phyloP scores from a whole-genome alignment of 2,888 invertebrate species.

The Cepaea hortensis region DNA sequence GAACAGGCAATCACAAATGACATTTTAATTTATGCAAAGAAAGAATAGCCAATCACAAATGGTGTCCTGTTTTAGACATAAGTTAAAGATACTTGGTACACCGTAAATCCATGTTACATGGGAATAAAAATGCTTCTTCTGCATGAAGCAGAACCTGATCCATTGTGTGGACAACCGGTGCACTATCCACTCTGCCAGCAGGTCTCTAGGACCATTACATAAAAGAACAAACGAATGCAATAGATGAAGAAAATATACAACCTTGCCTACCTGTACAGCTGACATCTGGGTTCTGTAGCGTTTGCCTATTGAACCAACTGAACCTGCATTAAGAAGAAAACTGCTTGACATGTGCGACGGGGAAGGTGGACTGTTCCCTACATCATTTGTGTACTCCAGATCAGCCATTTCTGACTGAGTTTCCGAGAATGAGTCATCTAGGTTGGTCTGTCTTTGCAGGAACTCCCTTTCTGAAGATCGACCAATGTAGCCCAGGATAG shows the following conservation, averaged over 20 bases:
- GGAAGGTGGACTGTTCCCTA: slow-evolving; percentile 82
- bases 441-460: slow-evolving; percentile 46
- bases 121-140: too few relatives aligned
- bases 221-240: background rate
- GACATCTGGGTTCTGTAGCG: slow-evolving; percentile 95
- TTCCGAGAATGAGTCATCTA: slow-evolving; percentile 79
- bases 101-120: too few relatives aligned
- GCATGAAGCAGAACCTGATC: too few relatives aligned
- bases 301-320: slow-evolving; percentile 78
- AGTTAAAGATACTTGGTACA: too few relatives aligned
- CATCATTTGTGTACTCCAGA: slow-evolving; percentile 78
- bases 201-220: too few relatives aligned
- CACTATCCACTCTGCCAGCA: too few relatives aligned
- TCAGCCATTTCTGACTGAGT: slow-evolving; percentile 83
- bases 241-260: slow-evolving; percentile 37
- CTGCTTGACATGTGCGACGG: slow-evolving; percentile 78
- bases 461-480: slow-evolving; percentile 32
- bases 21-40: too few relatives aligned
- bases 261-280: slow-evolving; percentile 82
- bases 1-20: too few relatives aligned
- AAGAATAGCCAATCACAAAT: too few relatives aligned
- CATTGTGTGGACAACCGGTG: too few relatives aligned
- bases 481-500: slow-evolving; percentile 79
- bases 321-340: background rate
- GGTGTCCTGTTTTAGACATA: too few relatives aligned